Base-by-base conservation (phyloP, 2,888 invertebrate genomes). In the Apodemia zela region DNA sequence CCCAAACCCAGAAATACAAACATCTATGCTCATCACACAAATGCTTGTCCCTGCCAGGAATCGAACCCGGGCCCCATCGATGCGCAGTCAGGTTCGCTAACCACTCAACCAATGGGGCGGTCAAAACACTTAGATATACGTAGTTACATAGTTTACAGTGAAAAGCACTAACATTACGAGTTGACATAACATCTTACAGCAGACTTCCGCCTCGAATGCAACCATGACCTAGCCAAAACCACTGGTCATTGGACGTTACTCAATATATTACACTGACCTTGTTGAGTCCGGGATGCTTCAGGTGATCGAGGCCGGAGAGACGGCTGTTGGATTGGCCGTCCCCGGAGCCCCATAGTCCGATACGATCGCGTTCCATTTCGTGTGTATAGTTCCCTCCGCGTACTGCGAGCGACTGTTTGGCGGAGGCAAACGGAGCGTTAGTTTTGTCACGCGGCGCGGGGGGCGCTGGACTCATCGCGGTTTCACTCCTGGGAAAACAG, bases 281-380 rank as follows among this genome's bases (percentile, higher is more conserved):
- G 81, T 95, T 95, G 11, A 95, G 89, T 65, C 94, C 93, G 2
- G 95, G 94, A 78, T 94, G 93, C 67, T 93, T 92, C 59, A 95
- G 88, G 69, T 94, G 93, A 82, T 95, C 95, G 69, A 95, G 89
- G 64, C 95, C 95, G 63, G 94, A 92, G 63, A 94, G 79, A 65
- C 92, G 91, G 78, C 92, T 92, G 71, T 91, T 83, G 69, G 91
- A 84, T 70, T 89, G 81, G 63, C 93, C 93, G 75, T 94, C 94
- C 62, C 93, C 94, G 76, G 91, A 89, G 72, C 92, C 92, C 91
- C 93, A 93, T 68, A 94, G 89, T 82, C 93, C 95, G 82, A 94
- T 89, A 82, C 93, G 93, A 80, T 95, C 95, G 72, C 94, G 92
- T 66, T 93, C 93, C 85, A 93, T 92, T n/a, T 71, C 71, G 77